Conservation (phyloP, 2,797 vertebrate genomes). For the Sebastiscus tertius region DNA sequence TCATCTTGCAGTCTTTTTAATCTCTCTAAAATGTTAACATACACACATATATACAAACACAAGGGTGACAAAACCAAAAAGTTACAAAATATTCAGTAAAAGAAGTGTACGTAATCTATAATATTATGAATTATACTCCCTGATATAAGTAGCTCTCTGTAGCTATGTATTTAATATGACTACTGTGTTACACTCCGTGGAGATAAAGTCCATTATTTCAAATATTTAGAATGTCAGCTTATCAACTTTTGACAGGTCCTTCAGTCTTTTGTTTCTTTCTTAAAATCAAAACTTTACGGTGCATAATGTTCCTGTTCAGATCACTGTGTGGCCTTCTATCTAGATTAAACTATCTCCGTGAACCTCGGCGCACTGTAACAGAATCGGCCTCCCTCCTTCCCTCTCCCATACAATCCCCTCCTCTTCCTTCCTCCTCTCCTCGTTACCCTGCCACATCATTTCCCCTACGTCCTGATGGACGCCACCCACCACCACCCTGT, state of each 20-base stretch:
- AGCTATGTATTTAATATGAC: constrained; percentile 12
- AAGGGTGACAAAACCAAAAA: background rate
- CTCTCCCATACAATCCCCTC: constrained; percentile 62
- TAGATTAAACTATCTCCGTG: constrained; percentile 63
- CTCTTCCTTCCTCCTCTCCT: constrained; percentile 45
- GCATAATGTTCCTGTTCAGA: background rate
- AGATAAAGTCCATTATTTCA: constrained; percentile 27
- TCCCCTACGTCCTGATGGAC: constrained; percentile 29
- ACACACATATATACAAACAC: constrained; percentile 18
- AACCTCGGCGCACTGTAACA: constrained; percentile 60
- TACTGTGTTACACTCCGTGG: constrained; percentile 10
- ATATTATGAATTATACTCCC: constrained; percentile 45
- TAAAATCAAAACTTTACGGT: background rate
- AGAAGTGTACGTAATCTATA: constrained; percentile 16
- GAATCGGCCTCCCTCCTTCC: constrained; percentile 52
- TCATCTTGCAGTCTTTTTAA: constrained; percentile 3
- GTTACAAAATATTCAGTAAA: constrained; percentile 26
- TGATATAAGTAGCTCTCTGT: constrained; percentile 51
- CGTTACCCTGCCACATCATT: constrained; percentile 60
- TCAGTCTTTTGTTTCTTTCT: constrained; percentile 6
- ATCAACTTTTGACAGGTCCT: background rate
- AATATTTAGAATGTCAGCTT: constrained; percentile 19
- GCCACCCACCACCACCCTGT: constrained; percentile 50
- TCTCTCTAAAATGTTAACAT: background rate
- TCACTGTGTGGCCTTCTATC: background rate